A percentile compares a stretch with the other conserved stretches of the same genome.
These are phyloP conservation scores for Edolisoma coerulescens DNA, from an alignment of 2,113 vertebrate species.

Conservation along the genomic window DNA sequence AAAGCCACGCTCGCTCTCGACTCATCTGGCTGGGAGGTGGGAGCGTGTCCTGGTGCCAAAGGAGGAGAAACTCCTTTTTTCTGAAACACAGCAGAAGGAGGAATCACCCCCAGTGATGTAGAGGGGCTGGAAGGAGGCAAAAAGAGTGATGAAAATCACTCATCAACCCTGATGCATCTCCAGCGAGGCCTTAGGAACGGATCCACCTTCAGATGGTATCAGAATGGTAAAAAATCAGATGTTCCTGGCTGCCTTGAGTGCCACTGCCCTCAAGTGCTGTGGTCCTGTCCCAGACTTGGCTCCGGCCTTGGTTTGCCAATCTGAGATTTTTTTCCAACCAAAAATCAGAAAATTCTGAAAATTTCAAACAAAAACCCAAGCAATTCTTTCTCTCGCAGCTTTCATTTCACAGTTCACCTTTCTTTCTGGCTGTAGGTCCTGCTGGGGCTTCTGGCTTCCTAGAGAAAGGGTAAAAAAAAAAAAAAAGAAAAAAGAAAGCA, in stretches of 20 bases:
- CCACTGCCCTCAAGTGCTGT: neutral
- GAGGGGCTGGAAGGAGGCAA: neutral
- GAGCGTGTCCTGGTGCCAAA: neutral
- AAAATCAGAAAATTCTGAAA: neutral
- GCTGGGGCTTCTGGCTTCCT: constrained; percentile 3
- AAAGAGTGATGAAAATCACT: neutral
- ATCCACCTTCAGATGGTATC: neutral
- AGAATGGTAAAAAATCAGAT: neutral
- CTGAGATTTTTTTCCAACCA: neutral
- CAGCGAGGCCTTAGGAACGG: accelerated
- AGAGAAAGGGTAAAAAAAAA: neutral
- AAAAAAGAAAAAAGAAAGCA: neutral
- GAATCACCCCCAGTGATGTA: accelerated
- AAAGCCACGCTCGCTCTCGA: accelerated
- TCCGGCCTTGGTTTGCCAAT: neutral
- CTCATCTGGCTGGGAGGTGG: neutral
- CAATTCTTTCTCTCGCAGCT: neutral
- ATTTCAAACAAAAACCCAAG: neutral
- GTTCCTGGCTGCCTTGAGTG: neutral
- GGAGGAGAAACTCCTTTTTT: neutral
- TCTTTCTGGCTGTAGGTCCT: neutral
- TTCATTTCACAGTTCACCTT: constrained; percentile 10
- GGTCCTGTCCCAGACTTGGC: neutral
- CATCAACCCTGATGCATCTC: neutral
- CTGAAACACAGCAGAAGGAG: neutral